phyloP scores from a whole-genome alignment of 2,797 vertebrate genomes.

The Helicolenus hilgendorfi region DNA sequence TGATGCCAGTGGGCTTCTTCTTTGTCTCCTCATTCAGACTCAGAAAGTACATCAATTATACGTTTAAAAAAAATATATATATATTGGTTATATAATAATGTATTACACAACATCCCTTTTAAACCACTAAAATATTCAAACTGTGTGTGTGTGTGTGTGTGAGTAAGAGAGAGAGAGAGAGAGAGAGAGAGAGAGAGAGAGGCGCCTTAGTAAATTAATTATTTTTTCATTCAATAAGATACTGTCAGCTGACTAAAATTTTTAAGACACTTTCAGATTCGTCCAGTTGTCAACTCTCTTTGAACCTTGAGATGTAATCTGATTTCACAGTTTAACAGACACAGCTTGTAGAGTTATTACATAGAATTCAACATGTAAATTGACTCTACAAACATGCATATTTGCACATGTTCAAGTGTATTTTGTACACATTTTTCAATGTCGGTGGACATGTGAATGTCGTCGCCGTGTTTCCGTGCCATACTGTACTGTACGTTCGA shows the following conservation, averaged over 20 bases:
- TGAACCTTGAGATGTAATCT: not conserved
- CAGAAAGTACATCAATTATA: not conserved
- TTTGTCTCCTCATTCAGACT: not conserved
- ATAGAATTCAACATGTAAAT: not conserved
- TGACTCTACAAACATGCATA: not conserved
- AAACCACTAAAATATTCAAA: not conserved
- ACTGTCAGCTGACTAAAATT: not conserved
- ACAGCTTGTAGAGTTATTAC: not conserved
- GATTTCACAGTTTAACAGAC: not conserved
- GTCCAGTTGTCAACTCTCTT: not conserved
- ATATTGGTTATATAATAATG: not conserved
- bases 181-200: no score
- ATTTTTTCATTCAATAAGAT: constrained; percentile 25
- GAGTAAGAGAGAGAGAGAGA: not conserved
- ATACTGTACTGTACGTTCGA: not conserved
- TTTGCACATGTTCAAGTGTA: not conserved
- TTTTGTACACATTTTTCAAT: not conserved
- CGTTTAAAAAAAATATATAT: not conserved
- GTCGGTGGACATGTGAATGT: not conserved
- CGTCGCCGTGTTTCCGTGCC: not conserved
- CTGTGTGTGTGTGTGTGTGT: not conserved
- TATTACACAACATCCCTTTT: not conserved
- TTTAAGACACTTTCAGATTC: not conserved
- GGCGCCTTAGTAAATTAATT: not conserved
- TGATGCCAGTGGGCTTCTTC: not conserved